Evolutionary conservation across 2,113 vertebrate species (phyloP).

Genomic region (Rhadina sibilatrix): DNA sequence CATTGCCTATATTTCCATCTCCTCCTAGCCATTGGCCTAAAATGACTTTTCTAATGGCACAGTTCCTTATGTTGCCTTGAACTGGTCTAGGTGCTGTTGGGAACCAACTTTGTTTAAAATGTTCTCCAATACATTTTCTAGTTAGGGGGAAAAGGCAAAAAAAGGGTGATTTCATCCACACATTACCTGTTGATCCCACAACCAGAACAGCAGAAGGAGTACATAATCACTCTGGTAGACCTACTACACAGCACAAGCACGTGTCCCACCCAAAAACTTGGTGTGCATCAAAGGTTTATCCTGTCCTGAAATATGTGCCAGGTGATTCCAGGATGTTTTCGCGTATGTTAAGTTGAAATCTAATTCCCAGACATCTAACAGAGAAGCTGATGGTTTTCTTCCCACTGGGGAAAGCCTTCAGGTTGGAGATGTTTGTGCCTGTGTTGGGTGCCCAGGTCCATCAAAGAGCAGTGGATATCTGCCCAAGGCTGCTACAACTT

Average conservation of each 20-base stretch:
- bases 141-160: accelerated
- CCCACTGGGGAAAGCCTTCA: background rate
- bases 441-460: background rate
- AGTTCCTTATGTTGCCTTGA: background rate
- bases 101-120: background rate
- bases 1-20: background rate
- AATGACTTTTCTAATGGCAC: background rate
- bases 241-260: background rate
- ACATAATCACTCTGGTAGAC: background rate
- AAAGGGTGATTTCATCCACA: background rate
- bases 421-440: background rate
- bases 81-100: background rate
- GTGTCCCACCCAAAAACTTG: accelerated
- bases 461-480: background rate
- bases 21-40: background rate
- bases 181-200: background rate
- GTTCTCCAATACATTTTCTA: background rate
- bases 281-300: background rate
- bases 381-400: background rate
- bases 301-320: background rate
- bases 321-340: background rate
- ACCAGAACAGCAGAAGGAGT: background rate
- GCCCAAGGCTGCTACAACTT: background rate
- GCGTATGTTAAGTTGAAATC: background rate
- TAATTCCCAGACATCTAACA: background rate